Conservation (phyloP, 2,797 vertebrate genomes). For the Atherinosoma microstoma region DNA sequence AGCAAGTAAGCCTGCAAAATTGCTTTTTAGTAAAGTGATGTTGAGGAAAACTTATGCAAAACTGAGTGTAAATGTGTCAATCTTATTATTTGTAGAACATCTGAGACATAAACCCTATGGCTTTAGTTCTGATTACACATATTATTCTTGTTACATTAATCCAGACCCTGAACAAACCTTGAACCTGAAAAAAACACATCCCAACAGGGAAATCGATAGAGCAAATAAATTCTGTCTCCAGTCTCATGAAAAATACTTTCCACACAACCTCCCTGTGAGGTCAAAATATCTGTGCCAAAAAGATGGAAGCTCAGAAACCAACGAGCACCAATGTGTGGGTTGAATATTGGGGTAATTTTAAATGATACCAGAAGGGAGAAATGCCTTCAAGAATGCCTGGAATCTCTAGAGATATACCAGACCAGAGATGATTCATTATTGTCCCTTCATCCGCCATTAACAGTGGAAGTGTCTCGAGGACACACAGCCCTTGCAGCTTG, state of each 20-base stretch:
- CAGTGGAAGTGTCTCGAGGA: constrained; percentile 14
- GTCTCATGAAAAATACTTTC: constrained; percentile 27
- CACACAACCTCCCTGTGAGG: constrained; percentile 16
- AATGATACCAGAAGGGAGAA: constrained; percentile 48
- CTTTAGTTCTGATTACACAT: constrained; percentile 7
- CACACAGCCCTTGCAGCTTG: constrained; percentile 26
- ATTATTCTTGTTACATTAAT: constrained; percentile 16
- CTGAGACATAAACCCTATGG: constrained; percentile 7
- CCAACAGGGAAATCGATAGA: constrained; percentile 34
- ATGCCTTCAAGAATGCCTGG: constrained; percentile 18
- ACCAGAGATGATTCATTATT: constrained; percentile 11
- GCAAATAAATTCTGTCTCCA: constrained; percentile 16
- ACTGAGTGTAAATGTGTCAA: background rate
- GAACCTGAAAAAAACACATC: constrained; percentile 25
- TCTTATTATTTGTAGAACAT: constrained; percentile 4
- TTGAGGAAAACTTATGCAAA: background rate
- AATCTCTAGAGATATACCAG: constrained; percentile 26
- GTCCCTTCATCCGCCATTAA: constrained; percentile 11
- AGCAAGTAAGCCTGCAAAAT: constrained; percentile 5
- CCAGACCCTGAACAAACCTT: constrained; percentile 14
- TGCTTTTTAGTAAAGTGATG: background rate
- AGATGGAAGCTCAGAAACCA: constrained; percentile 30
- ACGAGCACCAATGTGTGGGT: constrained; percentile 10
- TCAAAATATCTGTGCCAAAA: constrained; percentile 25
- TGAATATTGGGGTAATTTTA: constrained; percentile 39